These are phyloP conservation scores for Heterodera carotae DNA, from an alignment of 1,140 invertebrate genomes.

Conservation along the genomic window DNA sequence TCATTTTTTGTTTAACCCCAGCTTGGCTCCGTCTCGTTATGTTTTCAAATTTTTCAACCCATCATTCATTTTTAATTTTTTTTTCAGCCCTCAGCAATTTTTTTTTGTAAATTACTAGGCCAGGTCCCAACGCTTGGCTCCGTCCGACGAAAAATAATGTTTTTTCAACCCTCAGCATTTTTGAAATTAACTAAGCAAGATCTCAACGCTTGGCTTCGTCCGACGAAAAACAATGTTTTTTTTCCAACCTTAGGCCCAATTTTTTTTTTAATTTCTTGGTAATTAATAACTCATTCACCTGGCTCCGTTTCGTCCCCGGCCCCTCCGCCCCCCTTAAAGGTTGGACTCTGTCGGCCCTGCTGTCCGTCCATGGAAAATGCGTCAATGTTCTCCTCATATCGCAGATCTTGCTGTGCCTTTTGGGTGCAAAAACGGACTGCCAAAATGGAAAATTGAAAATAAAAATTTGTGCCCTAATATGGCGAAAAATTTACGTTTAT, in stretches of 20 bases:
- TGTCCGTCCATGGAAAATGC: slow-evolving; percentile 65
- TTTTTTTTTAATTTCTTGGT: slow-evolving; percentile 17
- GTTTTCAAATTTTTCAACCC: background rate
- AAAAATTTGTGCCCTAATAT: background rate
- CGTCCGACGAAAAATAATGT: too few species aligned
- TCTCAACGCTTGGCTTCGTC: too few species aligned
- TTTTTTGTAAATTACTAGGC: too few species aligned
- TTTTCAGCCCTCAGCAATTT: slow-evolving; percentile 23
- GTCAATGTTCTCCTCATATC: slow-evolving; percentile 65
- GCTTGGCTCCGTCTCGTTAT: background rate
- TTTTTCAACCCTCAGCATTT: too few species aligned
- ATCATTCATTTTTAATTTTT: too few species aligned
- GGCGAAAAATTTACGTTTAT: slow-evolving; percentile 45
- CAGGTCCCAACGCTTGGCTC: too few species aligned
- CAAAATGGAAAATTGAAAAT: slow-evolving; percentile 34
- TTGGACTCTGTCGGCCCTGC: slow-evolving; percentile 51
- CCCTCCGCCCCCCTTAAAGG: slow-evolving; percentile 36
- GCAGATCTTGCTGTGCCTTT: slow-evolving; percentile 61
- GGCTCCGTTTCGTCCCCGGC: slow-evolving; percentile 10
- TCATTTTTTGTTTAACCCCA: too few species aligned
- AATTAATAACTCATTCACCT: slow-evolving; percentile 11
- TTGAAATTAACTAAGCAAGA: too few species aligned
- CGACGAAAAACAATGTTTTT: too few species aligned
- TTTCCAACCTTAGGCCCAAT: too few species aligned
- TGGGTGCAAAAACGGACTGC: slow-evolving; percentile 64